These are phyloP conservation scores for Picathartes gymnocephalus DNA, from an alignment of 2,113 vertebrate genomes.

Conservation along the genomic window DNA sequence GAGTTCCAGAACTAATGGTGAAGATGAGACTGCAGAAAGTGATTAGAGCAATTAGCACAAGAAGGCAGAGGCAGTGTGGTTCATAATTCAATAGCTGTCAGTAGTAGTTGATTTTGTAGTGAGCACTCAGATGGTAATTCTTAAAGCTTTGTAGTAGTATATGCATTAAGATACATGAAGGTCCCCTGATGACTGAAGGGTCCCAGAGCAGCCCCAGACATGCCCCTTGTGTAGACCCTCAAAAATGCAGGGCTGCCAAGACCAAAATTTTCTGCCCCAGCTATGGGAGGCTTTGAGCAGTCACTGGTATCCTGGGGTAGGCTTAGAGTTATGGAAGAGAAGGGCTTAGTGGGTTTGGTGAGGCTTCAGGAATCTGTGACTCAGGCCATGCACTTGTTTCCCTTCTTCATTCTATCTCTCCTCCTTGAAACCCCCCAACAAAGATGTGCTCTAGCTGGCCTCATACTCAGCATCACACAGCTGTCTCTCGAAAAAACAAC, in stretches of 20 bases:
- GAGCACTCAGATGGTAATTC: neutral
- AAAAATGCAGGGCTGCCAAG: neutral
- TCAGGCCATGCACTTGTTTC: neutral
- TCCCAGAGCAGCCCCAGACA: neutral
- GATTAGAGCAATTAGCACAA: neutral
- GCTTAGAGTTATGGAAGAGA: neutral
- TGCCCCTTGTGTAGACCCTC: neutral
- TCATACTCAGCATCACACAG: neutral
- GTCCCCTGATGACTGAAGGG: neutral
- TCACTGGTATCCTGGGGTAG: neutral
- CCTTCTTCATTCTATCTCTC: neutral
- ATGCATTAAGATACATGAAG: neutral
- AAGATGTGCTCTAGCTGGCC: neutral
- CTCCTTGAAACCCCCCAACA: neutral
- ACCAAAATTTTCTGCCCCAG: neutral
- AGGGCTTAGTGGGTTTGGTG: neutral
- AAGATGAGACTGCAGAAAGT: neutral
- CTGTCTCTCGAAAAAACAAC: neutral
- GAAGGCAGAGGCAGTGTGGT: neutral
- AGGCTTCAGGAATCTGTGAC: neutral
- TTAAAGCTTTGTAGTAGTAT: neutral
- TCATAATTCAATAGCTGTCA: neutral
- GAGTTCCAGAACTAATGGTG: neutral
- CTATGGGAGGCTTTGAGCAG: neutral
- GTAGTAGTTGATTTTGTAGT: neutral